Evolutionary conservation across 2,888 invertebrate genomes (phyloP), one percentile per base, ranked within the genome.

Genomic region (Tanytarsus gracilentus): DNA sequence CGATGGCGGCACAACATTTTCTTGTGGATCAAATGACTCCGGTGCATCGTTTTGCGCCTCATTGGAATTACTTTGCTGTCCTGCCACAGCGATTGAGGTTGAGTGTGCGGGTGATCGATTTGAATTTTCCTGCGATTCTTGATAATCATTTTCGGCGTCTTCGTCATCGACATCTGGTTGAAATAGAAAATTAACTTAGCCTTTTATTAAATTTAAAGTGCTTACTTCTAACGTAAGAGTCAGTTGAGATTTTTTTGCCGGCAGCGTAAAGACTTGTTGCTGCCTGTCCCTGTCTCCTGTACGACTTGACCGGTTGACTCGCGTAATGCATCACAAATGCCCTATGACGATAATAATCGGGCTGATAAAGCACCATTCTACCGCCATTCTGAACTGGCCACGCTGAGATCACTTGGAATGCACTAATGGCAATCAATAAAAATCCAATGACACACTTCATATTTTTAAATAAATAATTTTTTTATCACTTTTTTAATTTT

Each of bases 221-320:
- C 53, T 68, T 68, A 73, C 73, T 71, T 66, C 70, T 67, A 61
- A 73, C 64, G 64, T 69, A 71, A 60, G 72, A 71, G 65, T 71
- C 70, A 61, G 73, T 69, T 62, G 71, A 70, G 52, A 72, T 69
- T 29, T 70, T 67, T 49, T 72, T 71, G 6, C 72, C 74, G 63
- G 72, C 68, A n/a, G 72, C 74, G 56, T 70, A 68, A n/a, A 72
- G 72, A 51, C 70, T 68, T 64, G 50, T 69, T 66, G 21, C 48
- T 23, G 58, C 58, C 21, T 44, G 44, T 29, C 58, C 44, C 14
- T 23, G 27, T 14, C 56, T 33, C 27, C 56, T 40, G 21, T 44
- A 27, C 14, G 49, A 40, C 14, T 26, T 27, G 16, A 39, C 27
- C 23, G 71, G 72, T 62, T 71, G 71, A 36, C 70, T 60, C 5